A percentile compares a stretch with the other conserved stretches of the same genome.
Evolutionary conservation across 2,113 vertebrate species (phyloP).

Genomic region (Gadus chalcogrammus): DNA sequence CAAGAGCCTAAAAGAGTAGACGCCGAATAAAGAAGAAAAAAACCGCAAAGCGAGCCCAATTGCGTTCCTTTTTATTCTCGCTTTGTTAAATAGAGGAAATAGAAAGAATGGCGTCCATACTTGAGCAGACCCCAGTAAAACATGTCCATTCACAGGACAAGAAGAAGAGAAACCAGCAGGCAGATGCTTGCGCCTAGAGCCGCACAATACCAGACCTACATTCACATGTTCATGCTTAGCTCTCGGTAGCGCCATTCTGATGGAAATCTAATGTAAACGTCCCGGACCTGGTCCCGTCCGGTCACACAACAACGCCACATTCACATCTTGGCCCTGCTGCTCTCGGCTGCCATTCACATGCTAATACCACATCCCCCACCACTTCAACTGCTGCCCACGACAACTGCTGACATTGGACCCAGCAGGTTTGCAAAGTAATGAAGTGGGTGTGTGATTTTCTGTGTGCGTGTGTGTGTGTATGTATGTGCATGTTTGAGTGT

Average conservation of each 20-base stretch:
- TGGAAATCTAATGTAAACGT: conserved; percentile 58
- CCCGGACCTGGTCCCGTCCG: conserved; percentile 36
- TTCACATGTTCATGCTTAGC: conserved; percentile 17
- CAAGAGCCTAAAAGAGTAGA: too few relatives aligned
- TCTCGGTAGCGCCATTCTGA: conserved; percentile 39
- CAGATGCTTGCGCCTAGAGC: conserved; percentile 30
- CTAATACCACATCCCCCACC: conserved; percentile 26
- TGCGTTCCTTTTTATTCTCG: too few relatives aligned
- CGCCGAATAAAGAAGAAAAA: too few relatives aligned
- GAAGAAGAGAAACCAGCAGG: background rate
- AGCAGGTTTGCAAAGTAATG: conserved; percentile 2
- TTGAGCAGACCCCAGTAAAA: too few relatives aligned
- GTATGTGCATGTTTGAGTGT: background rate
- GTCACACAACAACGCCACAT: conserved; percentile 39
- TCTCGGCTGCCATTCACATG: conserved; percentile 48
- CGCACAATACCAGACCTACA: conserved; percentile 20
- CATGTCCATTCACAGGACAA: too few relatives aligned
- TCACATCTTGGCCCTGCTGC: conserved; percentile 16
- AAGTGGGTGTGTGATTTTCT: background rate
- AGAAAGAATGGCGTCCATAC: too few relatives aligned
- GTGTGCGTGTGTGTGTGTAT: conserved; percentile 14
- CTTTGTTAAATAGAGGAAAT: too few relatives aligned
- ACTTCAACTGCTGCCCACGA: conserved; percentile 41
- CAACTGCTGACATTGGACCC: conserved; percentile 44
- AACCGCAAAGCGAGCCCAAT: too few relatives aligned